These are phyloP conservation scores for Momotus momota DNA, from an alignment of 2,797 vertebrate species.

Conservation along the genomic window DNA sequence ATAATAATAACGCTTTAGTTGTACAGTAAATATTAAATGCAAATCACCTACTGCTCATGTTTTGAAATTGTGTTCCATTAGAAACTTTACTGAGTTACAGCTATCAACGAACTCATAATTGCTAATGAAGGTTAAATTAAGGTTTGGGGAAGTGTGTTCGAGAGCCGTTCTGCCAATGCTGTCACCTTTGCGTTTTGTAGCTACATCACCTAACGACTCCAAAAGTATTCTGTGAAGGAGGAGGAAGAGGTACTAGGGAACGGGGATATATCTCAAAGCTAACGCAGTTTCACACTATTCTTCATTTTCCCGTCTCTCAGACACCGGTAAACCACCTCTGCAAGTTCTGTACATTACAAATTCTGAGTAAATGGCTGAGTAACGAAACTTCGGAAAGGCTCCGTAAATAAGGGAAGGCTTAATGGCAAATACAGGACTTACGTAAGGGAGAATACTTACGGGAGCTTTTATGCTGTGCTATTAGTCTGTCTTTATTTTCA, in stretches of 20 bases:
- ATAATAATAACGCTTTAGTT: slow-evolving; percentile 33
- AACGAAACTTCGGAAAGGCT: background rate
- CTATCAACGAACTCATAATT: slow-evolving; percentile 52
- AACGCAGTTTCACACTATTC: background rate
- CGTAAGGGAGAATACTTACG: background rate
- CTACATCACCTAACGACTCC: background rate
- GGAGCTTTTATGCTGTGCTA: background rate
- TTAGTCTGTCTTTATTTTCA: background rate
- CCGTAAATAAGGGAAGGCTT: background rate
- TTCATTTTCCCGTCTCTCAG: background rate
- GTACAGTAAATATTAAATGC: slow-evolving; percentile 51
- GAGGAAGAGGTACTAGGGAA: background rate
- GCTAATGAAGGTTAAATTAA: slow-evolving; percentile 48
- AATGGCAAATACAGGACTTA: background rate
- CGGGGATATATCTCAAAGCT: background rate
- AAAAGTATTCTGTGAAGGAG: background rate
- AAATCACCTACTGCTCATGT: slow-evolving; percentile 57
- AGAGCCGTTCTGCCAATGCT: background rate
- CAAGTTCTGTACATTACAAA: background rate
- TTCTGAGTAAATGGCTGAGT: background rate
- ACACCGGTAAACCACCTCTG: background rate
- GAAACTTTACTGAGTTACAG: slow-evolving; percentile 53
- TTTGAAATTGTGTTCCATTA: slow-evolving; percentile 59
- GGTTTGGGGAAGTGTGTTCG: background rate
- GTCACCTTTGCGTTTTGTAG: background rate